Conservation (phyloP, 1,140 invertebrate species). For the Papilio helenus region DNA sequence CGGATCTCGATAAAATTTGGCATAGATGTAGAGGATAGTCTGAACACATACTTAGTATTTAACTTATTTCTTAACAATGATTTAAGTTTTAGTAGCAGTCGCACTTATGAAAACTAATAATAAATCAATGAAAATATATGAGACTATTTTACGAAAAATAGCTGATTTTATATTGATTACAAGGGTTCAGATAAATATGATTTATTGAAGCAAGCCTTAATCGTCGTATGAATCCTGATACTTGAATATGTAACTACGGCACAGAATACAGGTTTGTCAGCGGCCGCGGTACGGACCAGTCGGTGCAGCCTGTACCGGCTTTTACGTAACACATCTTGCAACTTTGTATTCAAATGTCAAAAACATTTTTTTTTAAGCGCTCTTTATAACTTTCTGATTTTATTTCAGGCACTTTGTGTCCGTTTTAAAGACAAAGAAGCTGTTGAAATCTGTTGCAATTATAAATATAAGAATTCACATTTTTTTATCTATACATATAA, state of each 20-base stretch:
- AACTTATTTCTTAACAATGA: too few relatives aligned
- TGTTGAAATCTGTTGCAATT: too few relatives aligned
- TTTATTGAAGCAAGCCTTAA: neutral
- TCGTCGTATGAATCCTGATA: neutral
- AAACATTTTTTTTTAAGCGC: neutral
- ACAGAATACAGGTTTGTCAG: constrained; percentile 3
- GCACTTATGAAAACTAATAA: too few relatives aligned
- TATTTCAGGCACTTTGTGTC: neutral
- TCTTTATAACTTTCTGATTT: neutral
- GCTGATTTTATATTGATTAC: neutral
- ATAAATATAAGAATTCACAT: too few relatives aligned
- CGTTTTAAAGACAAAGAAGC: neutral
- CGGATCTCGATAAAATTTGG: too few relatives aligned
- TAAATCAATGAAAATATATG: too few relatives aligned
- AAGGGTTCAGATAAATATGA: neutral
- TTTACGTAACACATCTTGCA: neutral
- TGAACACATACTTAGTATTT: too few relatives aligned
- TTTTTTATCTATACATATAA: too few relatives aligned
- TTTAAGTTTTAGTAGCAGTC: too few relatives aligned
- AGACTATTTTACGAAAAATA: neutral
- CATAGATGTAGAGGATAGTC: too few relatives aligned
- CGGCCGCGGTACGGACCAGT: neutral
- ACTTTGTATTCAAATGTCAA: constrained; percentile 16
- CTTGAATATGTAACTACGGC: neutral
- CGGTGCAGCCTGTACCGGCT: constrained; percentile 1